A percentile compares a stretch with the other conserved stretches of the same genome.
These are phyloP conservation scores for Amaurobius ferox DNA, from an alignment of 2,888 invertebrate genomes.

Conservation along the genomic window DNA sequence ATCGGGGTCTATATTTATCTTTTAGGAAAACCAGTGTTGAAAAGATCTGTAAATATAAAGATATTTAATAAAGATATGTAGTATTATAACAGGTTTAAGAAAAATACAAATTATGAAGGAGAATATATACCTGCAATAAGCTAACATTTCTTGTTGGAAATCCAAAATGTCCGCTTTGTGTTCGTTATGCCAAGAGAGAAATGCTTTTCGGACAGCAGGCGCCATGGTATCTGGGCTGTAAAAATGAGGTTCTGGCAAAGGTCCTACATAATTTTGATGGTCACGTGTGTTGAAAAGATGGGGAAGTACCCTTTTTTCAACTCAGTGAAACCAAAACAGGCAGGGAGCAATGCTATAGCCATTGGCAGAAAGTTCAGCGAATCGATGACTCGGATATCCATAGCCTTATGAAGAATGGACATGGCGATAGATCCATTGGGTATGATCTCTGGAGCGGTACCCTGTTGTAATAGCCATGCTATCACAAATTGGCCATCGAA, in stretches of 20 bases:
- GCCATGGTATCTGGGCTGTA: constrained; percentile 23
- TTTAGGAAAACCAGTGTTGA: no score
- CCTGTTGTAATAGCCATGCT: constrained; percentile 9
- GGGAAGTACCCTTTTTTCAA: constrained; percentile 58
- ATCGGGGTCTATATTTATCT: no score
- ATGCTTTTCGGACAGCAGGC: background rate
- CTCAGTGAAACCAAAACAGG: no score
- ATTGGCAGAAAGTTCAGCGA: constrained; percentile 39
- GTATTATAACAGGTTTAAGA: background rate
- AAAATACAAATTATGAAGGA: background rate
- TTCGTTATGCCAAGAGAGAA: background rate
- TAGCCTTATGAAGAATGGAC: background rate
- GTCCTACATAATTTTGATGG: constrained; percentile 24
- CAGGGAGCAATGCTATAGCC: constrained; percentile 21
- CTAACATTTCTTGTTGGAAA: constrained; percentile 33
- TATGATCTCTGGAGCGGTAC: background rate
- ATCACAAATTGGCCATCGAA: constrained; percentile 36
- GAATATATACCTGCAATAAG: constrained; percentile 26
- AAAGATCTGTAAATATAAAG: no score
- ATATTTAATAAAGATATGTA: background rate
- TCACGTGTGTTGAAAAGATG: constrained; percentile 34
- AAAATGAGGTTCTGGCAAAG: background rate
- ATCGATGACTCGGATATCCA: constrained; percentile 28
- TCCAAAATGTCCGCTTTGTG: background rate
- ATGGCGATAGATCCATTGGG: constrained; percentile 16